Conservation (phyloP, 2,113 vertebrate species). For the Notothenia coriiceps region DNA sequence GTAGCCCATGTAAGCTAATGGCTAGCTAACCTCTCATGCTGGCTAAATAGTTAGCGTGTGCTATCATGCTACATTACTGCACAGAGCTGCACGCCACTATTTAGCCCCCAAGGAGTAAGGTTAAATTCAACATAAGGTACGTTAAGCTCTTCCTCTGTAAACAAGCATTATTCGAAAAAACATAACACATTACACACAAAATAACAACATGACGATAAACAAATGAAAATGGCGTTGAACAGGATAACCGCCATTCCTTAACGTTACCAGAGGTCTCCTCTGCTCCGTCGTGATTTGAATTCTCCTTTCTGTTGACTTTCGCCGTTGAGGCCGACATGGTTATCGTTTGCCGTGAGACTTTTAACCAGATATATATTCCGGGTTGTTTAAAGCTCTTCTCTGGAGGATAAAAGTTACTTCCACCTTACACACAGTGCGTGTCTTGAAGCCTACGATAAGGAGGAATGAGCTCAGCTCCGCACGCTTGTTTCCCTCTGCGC, state of each 20-base stretch:
- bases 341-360: slow-evolving; percentile 32
- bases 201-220: slow-evolving; percentile 54
- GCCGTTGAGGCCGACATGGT: slow-evolving; percentile 96
- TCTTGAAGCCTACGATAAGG: slow-evolving; percentile 48
- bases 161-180: accelerated
- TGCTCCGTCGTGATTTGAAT: slow-evolving; percentile 97
- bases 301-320: slow-evolving; percentile 98
- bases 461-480: slow-evolving; percentile 52
- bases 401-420: slow-evolving; percentile 66
- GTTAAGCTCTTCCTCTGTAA: no score
- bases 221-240: slow-evolving; percentile 89
- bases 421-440: slow-evolving; percentile 54
- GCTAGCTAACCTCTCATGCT: slow-evolving; percentile 55
- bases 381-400: slow-evolving; percentile 37
- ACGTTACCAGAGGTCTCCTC: slow-evolving; percentile 96
- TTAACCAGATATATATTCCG: slow-evolving; percentile 26
- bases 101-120: neutral
- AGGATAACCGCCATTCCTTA: slow-evolving; percentile 81
- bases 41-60: slow-evolving; percentile 48
- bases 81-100: slow-evolving; percentile 5
- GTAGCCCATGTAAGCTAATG: slow-evolving; percentile 53
- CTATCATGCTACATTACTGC: slow-evolving; percentile 45
- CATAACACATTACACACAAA: neutral
- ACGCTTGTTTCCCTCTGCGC: slow-evolving; percentile 57
- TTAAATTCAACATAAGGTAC: no score